phyloP scores from a whole-genome alignment of 1,140 invertebrate genomes.

The Macrobrachium rosenbergii region DNA sequence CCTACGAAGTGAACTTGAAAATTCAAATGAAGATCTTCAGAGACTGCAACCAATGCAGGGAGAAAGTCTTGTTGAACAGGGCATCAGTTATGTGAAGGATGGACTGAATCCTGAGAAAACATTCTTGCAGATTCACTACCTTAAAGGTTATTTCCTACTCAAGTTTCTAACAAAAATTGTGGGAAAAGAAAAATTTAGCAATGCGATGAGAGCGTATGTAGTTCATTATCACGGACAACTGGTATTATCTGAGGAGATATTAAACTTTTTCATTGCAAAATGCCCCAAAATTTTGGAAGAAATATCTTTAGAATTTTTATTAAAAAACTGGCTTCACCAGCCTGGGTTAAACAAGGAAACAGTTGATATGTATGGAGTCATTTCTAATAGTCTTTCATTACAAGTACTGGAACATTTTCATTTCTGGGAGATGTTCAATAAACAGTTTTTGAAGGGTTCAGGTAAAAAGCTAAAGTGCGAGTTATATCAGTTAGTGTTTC shows the following conservation, averaged over 20 bases:
- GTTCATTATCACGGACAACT: constrained; percentile 66
- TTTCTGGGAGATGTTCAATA: constrained; percentile 50
- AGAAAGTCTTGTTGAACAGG: constrained; percentile 40
- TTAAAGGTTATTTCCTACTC: constrained; percentile 72
- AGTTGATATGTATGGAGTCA: constrained; percentile 40
- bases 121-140: constrained; percentile 72
- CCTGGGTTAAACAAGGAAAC: constrained; percentile 56
- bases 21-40: constrained; percentile 69
- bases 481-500: constrained; percentile 56
- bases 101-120: constrained; percentile 72
- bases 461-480: constrained; percentile 31
- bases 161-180: constrained; percentile 68
- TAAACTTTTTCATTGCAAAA: constrained; percentile 64
- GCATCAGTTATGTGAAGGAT: constrained; percentile 70
- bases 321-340: constrained; percentile 63
- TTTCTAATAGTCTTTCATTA: constrained; percentile 37
- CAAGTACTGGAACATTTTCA: constrained; percentile 48
- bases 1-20: constrained; percentile 69
- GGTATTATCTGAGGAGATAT: constrained; percentile 69
- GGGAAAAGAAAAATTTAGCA: constrained; percentile 68
- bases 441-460: constrained; percentile 7
- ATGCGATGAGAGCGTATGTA: constrained; percentile 69
- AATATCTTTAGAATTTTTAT: constrained; percentile 43
- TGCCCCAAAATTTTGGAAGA: constrained; percentile 59
- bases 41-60: constrained; percentile 66